Percentiles rank a stretch among this genome's conserved stretches.
Conservation (phyloP, 1,140 invertebrate genomes). For the Fopius arisanus region DNA sequence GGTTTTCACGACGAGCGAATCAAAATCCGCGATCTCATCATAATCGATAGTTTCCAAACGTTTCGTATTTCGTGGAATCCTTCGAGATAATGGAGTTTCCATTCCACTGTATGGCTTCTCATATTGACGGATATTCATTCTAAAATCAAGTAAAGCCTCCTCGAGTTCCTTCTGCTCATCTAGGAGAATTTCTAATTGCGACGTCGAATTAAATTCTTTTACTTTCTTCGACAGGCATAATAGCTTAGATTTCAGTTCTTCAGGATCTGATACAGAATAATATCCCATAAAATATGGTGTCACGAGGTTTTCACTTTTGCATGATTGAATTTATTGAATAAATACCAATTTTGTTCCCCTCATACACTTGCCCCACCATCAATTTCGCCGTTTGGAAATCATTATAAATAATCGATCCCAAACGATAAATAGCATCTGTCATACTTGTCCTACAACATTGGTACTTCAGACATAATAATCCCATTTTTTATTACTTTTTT, state of each 20-base stretch:
- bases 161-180: constrained; percentile 48
- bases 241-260: constrained; percentile 47
- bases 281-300: no score
- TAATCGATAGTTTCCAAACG: constrained; percentile 21
- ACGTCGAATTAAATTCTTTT: constrained; percentile 47
- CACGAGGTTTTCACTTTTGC: no score
- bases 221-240: constrained; percentile 53
- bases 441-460: constrained; percentile 41
- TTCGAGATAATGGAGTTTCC: not conserved
- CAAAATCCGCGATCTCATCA: constrained; percentile 46
- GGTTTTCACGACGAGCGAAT: constrained; percentile 50
- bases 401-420: constrained; percentile 38
- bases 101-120: constrained; percentile 32
- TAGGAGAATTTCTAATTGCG: constrained; percentile 35
- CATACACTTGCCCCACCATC: constrained; percentile 30
- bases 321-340: not conserved
- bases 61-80: constrained; percentile 9
- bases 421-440: constrained; percentile 33
- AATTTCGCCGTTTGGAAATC: constrained; percentile 45
- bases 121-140: constrained; percentile 43
- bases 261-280: constrained; percentile 42
- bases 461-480: constrained; percentile 6
- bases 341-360: constrained; percentile 50
- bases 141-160: constrained; percentile 43
- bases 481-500: constrained; percentile 18